These are phyloP conservation scores for Sinonovacula constricta DNA, from an alignment of 1,140 invertebrate species.

Conservation along the genomic window DNA sequence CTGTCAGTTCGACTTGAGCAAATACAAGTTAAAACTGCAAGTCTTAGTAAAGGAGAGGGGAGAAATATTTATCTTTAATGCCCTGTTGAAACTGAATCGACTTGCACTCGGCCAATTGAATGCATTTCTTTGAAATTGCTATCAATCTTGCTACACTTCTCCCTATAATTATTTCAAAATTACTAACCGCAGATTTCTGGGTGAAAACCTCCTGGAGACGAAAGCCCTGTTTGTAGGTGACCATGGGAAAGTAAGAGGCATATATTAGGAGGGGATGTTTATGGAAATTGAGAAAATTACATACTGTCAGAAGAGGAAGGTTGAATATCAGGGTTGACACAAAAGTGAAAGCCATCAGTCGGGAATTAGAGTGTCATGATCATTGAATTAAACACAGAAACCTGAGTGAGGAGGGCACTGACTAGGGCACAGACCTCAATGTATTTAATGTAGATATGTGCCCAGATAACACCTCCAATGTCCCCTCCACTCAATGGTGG, in stretches of 20 bases:
- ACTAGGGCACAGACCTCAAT: background rate
- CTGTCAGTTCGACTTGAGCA: slow-evolving; percentile 40
- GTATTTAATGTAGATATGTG: slow-evolving; percentile 50
- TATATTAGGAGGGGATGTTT: slow-evolving; percentile 39
- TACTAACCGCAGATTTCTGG: slow-evolving; percentile 43
- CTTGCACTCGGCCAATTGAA: slow-evolving; percentile 47
- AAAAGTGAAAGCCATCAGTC: slow-evolving; percentile 50
- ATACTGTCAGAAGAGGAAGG: slow-evolving; percentile 42
- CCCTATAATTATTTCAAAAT: slow-evolving; percentile 54
- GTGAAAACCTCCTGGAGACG: slow-evolving; percentile 36
- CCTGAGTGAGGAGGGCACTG: background rate
- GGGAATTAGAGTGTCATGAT: slow-evolving; percentile 45
- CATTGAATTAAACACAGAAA: slow-evolving; percentile 48
- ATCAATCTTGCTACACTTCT: slow-evolving; percentile 35
- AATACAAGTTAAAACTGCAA: slow-evolving; percentile 51
- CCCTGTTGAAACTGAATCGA: slow-evolving; percentile 51
- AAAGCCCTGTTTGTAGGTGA: slow-evolving; percentile 37
- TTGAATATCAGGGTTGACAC: slow-evolving; percentile 8
- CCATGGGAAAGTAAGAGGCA: slow-evolving; percentile 36
- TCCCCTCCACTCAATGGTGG: background rate
- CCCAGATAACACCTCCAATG: slow-evolving; percentile 26
- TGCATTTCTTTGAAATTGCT: slow-evolving; percentile 36
- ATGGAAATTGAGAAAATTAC: slow-evolving; percentile 52
- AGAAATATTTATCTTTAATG: slow-evolving; percentile 49
- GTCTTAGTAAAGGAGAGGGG: slow-evolving; percentile 35